Base-by-base conservation (phyloP, 2,797 vertebrate genomes). In the Brachyalestes nurse region DNA sequence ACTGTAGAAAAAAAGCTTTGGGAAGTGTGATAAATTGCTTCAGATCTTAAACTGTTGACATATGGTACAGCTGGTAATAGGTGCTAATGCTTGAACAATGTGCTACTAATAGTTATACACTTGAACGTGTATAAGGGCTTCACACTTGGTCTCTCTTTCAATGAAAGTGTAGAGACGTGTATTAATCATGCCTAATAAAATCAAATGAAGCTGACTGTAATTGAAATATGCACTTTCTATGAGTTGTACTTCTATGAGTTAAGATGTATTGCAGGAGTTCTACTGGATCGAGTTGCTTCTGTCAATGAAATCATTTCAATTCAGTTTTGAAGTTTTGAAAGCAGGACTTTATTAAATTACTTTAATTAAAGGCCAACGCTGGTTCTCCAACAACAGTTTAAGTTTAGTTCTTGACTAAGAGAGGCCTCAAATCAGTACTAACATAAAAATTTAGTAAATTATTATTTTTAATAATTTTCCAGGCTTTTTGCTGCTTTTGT, bases 141-240 rank as follows among this genome's bases (percentile, higher is more conserved):
- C 16, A 70, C 47, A 51, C 21, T 28, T 17, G 12, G 67, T 38
- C 17, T 38, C 28, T n/a, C 5, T 19, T 72, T 42, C 10, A 28
- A 2, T 57, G 9, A 21, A 58, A 6, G 69, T 38, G 19, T 12
- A 34, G 6, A 6, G 14, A 34, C 5, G 28, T n/a, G 34, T 5
- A 73, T 58, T 40, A 73, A 73, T 42, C 53, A n/a, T 42, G 71
- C 8, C 12, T 57, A 58, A 57, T 38, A 5, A 73, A 58, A 57
- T 40, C 7, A 19, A 34, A 55, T 55, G 5, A 70, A 16, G 23
- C 67, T 25, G 12, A 49, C 4, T 69, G 47, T 49, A 47, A 49
- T 25, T n/a, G 16, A 45, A 49, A 38, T 40, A 13, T 40, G 8
- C 16, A 45, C 40, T 12, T 66, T 66, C 34, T 42, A n/a, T 7